Evolutionary conservation across 2,797 vertebrate genomes (phyloP).

Genomic region (Prionace glauca): DNA sequence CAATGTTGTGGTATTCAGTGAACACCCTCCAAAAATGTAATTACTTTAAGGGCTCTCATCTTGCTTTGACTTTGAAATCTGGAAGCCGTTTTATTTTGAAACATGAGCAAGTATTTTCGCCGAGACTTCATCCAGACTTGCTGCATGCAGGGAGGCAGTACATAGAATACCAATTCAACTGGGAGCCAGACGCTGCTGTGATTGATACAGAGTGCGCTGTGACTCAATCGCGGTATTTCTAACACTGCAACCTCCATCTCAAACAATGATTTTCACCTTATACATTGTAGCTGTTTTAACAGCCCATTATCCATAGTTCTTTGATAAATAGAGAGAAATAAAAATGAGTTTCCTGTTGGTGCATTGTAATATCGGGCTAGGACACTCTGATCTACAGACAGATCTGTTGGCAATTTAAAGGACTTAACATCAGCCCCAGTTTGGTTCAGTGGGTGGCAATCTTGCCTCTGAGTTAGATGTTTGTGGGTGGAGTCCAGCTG

Average conservation of each 20-base stretch:
- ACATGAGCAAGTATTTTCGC: background rate
- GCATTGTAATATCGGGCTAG: too few relatives aligned
- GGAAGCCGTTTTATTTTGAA: background rate
- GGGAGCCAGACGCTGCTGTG: background rate
- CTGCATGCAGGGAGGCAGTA: background rate
- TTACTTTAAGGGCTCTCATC: background rate
- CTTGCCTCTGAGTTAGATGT: background rate
- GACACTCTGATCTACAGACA: background rate
- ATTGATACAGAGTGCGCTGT: background rate
- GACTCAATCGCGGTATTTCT: background rate
- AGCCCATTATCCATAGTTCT: background rate
- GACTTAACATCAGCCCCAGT: background rate
- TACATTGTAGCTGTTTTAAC: background rate
- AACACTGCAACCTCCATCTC: background rate
- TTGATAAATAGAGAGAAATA: too few relatives aligned
- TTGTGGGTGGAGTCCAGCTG: background rate
- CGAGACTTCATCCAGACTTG: background rate
- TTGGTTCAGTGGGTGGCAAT: background rate
- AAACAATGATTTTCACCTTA: background rate
- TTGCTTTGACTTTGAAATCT: constrained; percentile 17
- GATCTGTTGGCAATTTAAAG: background rate
- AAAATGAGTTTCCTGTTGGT: background rate
- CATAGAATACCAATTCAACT: constrained; percentile 1
- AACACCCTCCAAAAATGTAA: background rate
- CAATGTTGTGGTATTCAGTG: background rate